A percentile compares a stretch with the other conserved stretches of the same genome.
Evolutionary conservation across 1,140 invertebrate species (phyloP).

Genomic region (Rhopalosiphum padi): DNA sequence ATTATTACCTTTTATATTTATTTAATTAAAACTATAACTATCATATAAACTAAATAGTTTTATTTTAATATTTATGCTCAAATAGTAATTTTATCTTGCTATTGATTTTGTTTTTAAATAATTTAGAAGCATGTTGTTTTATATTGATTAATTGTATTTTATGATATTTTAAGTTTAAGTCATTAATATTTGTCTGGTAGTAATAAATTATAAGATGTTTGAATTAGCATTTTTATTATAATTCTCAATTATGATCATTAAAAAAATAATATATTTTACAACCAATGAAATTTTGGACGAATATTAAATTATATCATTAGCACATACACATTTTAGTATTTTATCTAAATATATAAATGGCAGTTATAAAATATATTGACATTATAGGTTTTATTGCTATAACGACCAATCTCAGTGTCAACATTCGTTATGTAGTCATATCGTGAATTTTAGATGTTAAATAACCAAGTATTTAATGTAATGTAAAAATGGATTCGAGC

Average conservation of each 20-base stretch:
- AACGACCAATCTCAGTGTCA: neutral
- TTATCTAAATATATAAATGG: neutral
- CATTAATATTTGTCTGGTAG: neutral
- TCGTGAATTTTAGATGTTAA: neutral
- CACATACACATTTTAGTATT: neutral
- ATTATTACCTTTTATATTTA: neutral
- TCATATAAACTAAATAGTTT: neutral
- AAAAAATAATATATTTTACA: slow-evolving; percentile 6
- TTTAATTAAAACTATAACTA: neutral
- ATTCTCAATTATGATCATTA: neutral
- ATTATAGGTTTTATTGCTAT: neutral
- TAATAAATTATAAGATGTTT: neutral
- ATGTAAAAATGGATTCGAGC: slow-evolving; percentile 18
- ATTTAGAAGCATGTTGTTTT: neutral
- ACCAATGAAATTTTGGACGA: neutral
- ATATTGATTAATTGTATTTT: neutral
- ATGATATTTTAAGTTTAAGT: neutral
- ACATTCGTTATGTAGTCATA: neutral
- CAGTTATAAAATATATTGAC: neutral
- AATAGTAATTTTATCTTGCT: neutral
- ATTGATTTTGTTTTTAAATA: neutral
- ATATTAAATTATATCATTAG: neutral
- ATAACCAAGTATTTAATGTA: neutral
- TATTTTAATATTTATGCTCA: neutral
- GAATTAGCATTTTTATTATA: slow-evolving; percentile 2